Percentiles rank a stretch among this genome's conserved stretches.
phyloP scores from a whole-genome alignment of 2,113 vertebrate species.

The Sminthopsis crassicaudata region DNA sequence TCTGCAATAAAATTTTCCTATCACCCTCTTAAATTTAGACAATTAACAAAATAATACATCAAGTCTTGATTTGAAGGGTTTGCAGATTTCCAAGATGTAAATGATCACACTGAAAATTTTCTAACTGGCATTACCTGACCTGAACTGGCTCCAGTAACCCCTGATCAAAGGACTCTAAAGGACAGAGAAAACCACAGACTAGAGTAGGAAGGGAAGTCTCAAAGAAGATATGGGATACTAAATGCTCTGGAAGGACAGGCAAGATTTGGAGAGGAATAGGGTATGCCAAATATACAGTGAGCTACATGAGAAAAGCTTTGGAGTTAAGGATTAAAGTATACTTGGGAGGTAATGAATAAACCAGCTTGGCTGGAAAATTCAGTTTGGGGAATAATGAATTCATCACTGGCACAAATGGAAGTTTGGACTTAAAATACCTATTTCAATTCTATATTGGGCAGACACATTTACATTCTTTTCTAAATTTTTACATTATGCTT shows the following conservation, averaged over 20 bases:
- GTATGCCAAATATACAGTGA: neutral
- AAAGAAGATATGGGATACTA: neutral
- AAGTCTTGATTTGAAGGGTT: neutral
- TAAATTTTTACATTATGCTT: too few relatives aligned
- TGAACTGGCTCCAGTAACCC: neutral
- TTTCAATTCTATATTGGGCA: neutral
- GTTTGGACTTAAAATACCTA: neutral
- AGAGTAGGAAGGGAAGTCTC: neutral
- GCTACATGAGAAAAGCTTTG: neutral
- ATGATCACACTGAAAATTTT: neutral
- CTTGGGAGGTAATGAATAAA: neutral
- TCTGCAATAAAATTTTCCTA: too few relatives aligned
- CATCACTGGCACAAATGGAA: too few relatives aligned
- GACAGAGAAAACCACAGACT: too few relatives aligned
- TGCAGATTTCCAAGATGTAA: neutral
- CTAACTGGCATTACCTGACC: neutral
- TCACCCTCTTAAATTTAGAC: too few relatives aligned
- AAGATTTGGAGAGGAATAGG: neutral
- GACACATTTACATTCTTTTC: neutral
- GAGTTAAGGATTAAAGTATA: neutral
- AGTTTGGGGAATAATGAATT: too few relatives aligned
- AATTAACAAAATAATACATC: neutral
- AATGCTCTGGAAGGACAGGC: neutral
- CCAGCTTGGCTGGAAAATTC: too few relatives aligned
- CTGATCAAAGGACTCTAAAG: neutral